Base-by-base conservation (phyloP, 2,888 invertebrate genomes). In the Stenodera caucasica region DNA sequence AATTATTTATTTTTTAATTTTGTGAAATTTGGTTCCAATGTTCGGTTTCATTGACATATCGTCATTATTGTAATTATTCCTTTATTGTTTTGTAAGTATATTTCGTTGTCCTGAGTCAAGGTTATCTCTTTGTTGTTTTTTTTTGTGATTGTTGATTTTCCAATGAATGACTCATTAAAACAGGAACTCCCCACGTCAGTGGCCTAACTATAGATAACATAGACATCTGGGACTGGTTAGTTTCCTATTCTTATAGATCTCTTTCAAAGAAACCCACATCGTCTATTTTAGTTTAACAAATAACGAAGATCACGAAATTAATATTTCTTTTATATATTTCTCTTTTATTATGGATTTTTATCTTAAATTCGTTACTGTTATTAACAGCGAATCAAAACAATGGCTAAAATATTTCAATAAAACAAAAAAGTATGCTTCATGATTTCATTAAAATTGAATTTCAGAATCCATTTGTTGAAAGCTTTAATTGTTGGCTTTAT, bases 111-210 rank as follows among this genome's bases (percentile, higher is more conserved):
- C 23, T 1, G 21, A 53, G 33, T 53, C 53, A 53, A 53, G 53
- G 53, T 33, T 35, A 33, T 30, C 14, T n/a, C n/a, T n/a, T n/a
- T n/a, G n/a, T 12, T 40, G 11, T 18, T 9, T 3, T n/a, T 21
- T 23, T 45, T 45, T 26, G 2, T 26, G 26, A n/a, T 21, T 23
- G 12, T 23, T n/a, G 1, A 23, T 12, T 12, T 40, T 9, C 18
- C 2, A 18, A 15, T 18, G 40, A 45, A 23, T 53, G 53, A 53
- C 53, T 53, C 33, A 53, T n/a, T n/a, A 15, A 52, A 6, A 53
- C 53, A 53, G 53, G 53, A 53, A 53, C 53, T 53, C 9, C 53
- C 14, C 53, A 35, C 33, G 53, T 53, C 53, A 53, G 33, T 53
- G 53, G 53, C 53, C 53, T 53, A 5, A 23, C 18, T 11, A 11